Conservation (phyloP, 2,888 invertebrate genomes). For the Galeopsomyia nigrocyanea region DNA sequence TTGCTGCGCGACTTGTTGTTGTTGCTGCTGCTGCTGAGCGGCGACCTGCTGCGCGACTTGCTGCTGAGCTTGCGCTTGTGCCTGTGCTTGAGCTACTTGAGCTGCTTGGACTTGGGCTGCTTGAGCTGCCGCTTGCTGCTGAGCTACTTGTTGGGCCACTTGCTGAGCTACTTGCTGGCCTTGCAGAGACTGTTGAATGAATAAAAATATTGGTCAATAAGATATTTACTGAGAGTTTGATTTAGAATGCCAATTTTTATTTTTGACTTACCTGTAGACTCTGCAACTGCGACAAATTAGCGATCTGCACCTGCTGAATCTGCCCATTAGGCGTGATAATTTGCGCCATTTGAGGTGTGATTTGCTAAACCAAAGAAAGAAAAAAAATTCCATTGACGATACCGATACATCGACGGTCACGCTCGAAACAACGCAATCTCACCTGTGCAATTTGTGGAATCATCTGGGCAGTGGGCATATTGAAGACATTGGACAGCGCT, state of each 20-base stretch:
- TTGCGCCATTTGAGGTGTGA: slow-evolving; percentile 80
- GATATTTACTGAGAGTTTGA: no score
- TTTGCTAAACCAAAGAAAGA: slow-evolving; percentile 69
- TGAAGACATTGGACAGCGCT: slow-evolving; percentile 76
- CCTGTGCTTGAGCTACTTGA: slow-evolving; percentile 52
- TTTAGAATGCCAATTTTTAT: no score
- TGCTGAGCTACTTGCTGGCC: slow-evolving; percentile 63
- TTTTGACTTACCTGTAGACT: slow-evolving; percentile 61
- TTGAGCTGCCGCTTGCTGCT: slow-evolving; percentile 52
- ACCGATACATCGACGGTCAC: not conserved
- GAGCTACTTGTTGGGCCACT: slow-evolving; percentile 58
- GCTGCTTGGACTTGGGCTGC: slow-evolving; percentile 60
- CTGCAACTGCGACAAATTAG: slow-evolving; percentile 73
- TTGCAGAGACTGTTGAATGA: slow-evolving; percentile 52
- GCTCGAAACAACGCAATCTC: slow-evolving; percentile 21
- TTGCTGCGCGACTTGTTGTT: slow-evolving; percentile 54
- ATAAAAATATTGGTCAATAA: not conserved
- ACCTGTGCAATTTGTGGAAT: slow-evolving; percentile 88
- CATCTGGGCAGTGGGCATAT: slow-evolving; percentile 79
- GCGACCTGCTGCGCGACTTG: slow-evolving; percentile 54
- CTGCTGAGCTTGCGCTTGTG: slow-evolving; percentile 56
- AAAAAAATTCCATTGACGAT: slow-evolving; percentile 6
- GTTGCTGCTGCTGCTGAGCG: slow-evolving; percentile 55
- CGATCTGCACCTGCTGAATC: slow-evolving; percentile 90
- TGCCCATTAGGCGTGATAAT: slow-evolving; percentile 91